Conservation (phyloP, 1,140 invertebrate species). For the Lineus longissimus region DNA sequence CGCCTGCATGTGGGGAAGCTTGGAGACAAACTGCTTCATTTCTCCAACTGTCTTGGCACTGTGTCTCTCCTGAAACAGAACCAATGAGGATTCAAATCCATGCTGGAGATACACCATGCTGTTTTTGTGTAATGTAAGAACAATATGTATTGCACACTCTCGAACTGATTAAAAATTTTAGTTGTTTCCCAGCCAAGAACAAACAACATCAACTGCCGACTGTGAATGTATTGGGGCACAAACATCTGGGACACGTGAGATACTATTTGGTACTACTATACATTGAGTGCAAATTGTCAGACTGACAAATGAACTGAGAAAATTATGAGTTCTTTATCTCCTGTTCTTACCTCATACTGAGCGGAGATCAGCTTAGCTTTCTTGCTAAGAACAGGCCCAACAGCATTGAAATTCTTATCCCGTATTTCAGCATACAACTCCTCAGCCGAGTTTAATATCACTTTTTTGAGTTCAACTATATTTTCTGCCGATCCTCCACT, state of each 20-base stretch:
- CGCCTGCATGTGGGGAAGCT: conserved; percentile 81
- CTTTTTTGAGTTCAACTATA: conserved; percentile 71
- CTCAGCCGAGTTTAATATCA: conserved; percentile 86
- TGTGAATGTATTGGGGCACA: no score
- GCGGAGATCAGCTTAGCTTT: conserved; percentile 81
- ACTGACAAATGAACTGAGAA: background rate
- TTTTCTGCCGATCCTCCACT: conserved; percentile 24
- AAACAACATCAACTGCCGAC: no score
- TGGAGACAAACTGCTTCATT: conserved; percentile 89
- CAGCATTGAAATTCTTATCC: conserved; percentile 91
- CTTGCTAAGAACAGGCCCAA: conserved; percentile 77
- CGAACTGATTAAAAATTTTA: no score
- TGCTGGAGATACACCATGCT: no score
- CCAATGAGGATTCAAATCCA: no score
- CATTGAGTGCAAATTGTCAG: no score
- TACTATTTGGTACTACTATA: no score
- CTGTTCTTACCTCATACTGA: conserved; percentile 66
- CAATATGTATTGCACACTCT: no score
- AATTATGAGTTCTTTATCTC: no score
- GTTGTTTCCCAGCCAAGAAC: no score
- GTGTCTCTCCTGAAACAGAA: conserved; percentile 63
- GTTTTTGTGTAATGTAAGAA: no score
- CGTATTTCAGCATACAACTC: conserved; percentile 81
- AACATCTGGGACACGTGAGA: no score
- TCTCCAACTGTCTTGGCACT: conserved; percentile 84